Evolutionary conservation across 1,140 invertebrate species (phyloP), one percentile per base, ranked within the genome.

Genomic region (Cydia amplana): DNA sequence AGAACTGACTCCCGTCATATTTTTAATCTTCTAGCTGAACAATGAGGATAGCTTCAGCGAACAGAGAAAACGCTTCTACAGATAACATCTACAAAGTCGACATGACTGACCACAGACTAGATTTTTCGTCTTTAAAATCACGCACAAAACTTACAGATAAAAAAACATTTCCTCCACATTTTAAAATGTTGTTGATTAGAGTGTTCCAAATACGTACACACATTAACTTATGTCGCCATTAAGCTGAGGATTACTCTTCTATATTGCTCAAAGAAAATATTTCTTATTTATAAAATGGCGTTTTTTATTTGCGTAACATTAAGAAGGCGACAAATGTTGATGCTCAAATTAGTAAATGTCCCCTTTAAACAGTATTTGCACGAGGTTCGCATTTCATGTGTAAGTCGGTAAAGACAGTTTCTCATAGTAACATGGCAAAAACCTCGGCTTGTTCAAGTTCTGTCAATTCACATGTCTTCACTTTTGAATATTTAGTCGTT

Each of bases 1-100:
- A 79, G 80, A 76, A 75, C 75, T 75, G 76, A 72, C 74, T 79
- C 78, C 75, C 64, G 43, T 76, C 78, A 82, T 82, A 78, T 82
- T 82, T 82, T 82, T 79, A 82, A 82, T 80, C 80, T 78, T 74
- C 74, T 76, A 51, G 20, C 72, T 23, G 75, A 80, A 78, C 75
- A 79, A 74, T 70, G 65, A 70, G 32, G 65, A 70, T 70, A 70
- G 32, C 65, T 70, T 43, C 65, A 70, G 65, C 32, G 65, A 32
- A 70, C 65, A 70, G 65, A 18, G 65, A 70, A 70, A 70, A 36
- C 23, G 65, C 25, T 70, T 70, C 43, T 70, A 70, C 36, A 70
- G 64, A 65, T 36, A 36, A 36, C n/a, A 18, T 36, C 65, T 32
- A 70, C 65, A 36, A 32, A 36, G 28, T 18, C 2, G 32, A 70